Evolutionary conservation across 2,797 vertebrate species (phyloP).

Genomic region (Ceryle rudis): DNA sequence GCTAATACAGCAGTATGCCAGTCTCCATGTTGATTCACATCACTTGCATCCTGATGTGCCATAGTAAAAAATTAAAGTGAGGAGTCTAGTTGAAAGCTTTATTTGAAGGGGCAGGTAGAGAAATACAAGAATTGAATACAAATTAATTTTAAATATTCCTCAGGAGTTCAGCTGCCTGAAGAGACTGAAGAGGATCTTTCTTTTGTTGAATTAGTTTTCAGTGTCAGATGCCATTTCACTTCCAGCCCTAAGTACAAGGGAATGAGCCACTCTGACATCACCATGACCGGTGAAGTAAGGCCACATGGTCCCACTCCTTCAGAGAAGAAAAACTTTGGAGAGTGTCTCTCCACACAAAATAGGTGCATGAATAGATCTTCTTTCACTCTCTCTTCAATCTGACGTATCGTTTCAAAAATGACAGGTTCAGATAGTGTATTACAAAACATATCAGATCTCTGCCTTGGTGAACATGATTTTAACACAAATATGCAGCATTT

Average conservation of each 20-base stretch:
- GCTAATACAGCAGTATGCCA: background rate
- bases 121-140: background rate
- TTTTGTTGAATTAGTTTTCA: background rate
- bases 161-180: background rate
- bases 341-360: background rate
- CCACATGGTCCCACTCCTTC: background rate
- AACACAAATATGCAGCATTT: slow-evolving; percentile 55
- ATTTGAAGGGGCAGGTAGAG: background rate
- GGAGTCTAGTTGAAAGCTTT: background rate
- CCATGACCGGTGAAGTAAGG: background rate
- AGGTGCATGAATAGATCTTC: background rate
- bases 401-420: slow-evolving; percentile 3
- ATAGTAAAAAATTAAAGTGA: background rate
- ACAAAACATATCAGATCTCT: slow-evolving; percentile 52
- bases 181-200: background rate
- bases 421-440: slow-evolving; percentile 43
- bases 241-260: background rate
- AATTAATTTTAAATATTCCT: background rate
- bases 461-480: slow-evolving; percentile 34
- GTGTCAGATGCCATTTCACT: background rate
- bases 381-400: background rate
- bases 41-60: background rate
- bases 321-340: background rate
- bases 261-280: background rate
- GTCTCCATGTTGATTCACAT: background rate